Evolutionary conservation across 2,888 invertebrate genomes (phyloP).

Genomic region (Linyphia triangularis): DNA sequence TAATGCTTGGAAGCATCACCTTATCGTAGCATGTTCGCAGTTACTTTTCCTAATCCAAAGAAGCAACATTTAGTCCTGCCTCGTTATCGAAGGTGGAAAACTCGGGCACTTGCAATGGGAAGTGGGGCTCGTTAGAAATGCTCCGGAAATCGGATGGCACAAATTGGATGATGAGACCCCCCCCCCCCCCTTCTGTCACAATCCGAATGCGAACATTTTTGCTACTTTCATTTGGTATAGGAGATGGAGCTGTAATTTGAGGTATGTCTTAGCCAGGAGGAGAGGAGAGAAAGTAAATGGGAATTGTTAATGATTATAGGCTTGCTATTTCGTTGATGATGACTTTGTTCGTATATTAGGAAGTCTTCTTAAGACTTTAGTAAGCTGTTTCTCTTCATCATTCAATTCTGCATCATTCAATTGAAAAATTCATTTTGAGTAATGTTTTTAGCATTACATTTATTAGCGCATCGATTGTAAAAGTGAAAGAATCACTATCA

Average conservation of each 20-base stretch:
- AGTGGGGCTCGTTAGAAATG: conserved; percentile 46
- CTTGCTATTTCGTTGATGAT: not conserved
- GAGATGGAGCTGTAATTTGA: conserved; percentile 21
- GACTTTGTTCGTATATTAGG: too few species aligned
- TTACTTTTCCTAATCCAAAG: not conserved
- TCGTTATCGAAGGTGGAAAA: conserved; percentile 29
- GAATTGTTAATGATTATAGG: not conserved
- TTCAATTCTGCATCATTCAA: too few species aligned
- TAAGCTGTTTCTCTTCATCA: too few species aligned
- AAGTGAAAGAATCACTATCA: too few species aligned
- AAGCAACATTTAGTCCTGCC: conserved; percentile 20
- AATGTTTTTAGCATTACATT: too few species aligned
- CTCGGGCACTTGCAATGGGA: conserved; percentile 19
- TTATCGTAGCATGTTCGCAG: not conserved
- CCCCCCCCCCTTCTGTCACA: not conserved
- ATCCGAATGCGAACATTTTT: conserved; percentile 24
- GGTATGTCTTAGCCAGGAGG: not conserved
- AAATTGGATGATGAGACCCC: conserved; percentile 36
- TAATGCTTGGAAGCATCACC: conserved; percentile 1
- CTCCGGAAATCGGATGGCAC: conserved; percentile 42
- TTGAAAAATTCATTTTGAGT: too few species aligned
- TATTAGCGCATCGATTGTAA: too few species aligned
- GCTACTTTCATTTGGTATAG: conserved; percentile 6
- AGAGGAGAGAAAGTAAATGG: not conserved
- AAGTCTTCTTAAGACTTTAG: too few species aligned